Evolutionary conservation across 1,140 invertebrate species (phyloP), one percentile per base, ranked within the genome.

Genomic region (Argopecten irradians): DNA sequence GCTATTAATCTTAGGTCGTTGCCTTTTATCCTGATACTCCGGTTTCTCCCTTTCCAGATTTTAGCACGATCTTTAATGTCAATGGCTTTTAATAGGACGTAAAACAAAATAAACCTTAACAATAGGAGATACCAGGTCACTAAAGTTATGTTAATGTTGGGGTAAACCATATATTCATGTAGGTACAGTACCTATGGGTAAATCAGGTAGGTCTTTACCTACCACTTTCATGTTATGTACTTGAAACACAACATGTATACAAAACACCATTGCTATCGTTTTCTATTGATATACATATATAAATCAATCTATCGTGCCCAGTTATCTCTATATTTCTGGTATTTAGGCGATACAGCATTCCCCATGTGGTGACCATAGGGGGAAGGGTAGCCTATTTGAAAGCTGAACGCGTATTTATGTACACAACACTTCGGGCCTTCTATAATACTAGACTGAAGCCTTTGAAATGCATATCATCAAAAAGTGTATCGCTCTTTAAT

Each of bases 391-490:
- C 16, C 55, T 71, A 71, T 71, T n/a, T 7, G 55, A n/a, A 28
- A 11, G 2, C 55, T 5, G n/a, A 3, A 71, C 55, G 55, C 28
- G 55, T 71, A 71, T 11, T 5, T 71, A 71, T 71, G 55, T 71
- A 71, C 22, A 71, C 55, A 71, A 71, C 55, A n/a, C 55, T 71
- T 71, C n/a, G 55, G 22, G n/a, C 55, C 22, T 71, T 71, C 55
- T 71, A 71, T 16, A 16, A 28, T 71, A 71, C n/a, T 71, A 5
- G 55, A 28, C 14, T 19, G 28, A 5, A 5, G n/a, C 55, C 55
- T 71, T 71, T 71, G 55, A 71, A 71, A 71, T 71, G n/a, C n/a
- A 71, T 71, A 71, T 71, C 55, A 71, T 71, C n/a, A 28, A 71
- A 71, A 71, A 71, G 55, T n/a, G 55, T 71, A 71, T n/a, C 55